Evolutionary conservation across 2,888 invertebrate genomes (phyloP).

Genomic region (Tachina grossa): DNA sequence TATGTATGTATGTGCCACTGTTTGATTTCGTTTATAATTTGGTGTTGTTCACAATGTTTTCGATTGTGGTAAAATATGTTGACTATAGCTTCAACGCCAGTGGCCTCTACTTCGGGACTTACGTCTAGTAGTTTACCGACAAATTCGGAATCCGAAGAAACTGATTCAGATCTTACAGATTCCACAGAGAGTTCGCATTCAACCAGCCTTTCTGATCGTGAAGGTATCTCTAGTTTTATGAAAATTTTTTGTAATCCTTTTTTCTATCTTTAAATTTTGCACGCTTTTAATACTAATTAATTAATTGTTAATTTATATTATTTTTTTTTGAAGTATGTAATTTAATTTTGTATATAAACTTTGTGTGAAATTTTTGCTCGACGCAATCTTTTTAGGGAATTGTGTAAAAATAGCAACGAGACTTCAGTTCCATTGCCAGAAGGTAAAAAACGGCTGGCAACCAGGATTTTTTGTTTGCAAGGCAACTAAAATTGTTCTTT

Average conservation of each 20-base stretch:
- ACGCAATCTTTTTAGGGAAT: too few relatives aligned
- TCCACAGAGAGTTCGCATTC: conserved; percentile 83
- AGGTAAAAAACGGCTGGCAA: too few relatives aligned
- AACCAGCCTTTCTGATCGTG: conserved; percentile 80
- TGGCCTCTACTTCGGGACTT: conserved; percentile 62
- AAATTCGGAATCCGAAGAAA: conserved; percentile 83
- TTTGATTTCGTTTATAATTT: conserved; percentile 11
- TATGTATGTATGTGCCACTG: not conserved
- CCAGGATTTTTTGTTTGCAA: too few relatives aligned
- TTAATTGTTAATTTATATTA: conserved; percentile 27
- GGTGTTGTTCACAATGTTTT: conserved; percentile 42
- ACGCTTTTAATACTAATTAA: conserved; percentile 47
- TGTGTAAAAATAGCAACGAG: too few relatives aligned
- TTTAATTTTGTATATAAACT: not conserved
- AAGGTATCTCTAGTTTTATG: conserved; percentile 75
- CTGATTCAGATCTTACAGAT: conserved; percentile 84
- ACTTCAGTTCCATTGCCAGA: too few relatives aligned
- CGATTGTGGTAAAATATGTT: conserved; percentile 45
- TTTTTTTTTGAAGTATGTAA: not conserved
- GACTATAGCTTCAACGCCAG: conserved; percentile 55
- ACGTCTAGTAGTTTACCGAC: conserved; percentile 66
- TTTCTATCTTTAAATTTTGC: conserved; percentile 47
- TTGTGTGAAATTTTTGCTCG: conserved; percentile 8
- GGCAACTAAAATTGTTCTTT: too few relatives aligned
- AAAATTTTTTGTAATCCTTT: conserved; percentile 53